Base-by-base conservation (phyloP, 2,113 vertebrate species). In the Gila orcuttii region DNA sequence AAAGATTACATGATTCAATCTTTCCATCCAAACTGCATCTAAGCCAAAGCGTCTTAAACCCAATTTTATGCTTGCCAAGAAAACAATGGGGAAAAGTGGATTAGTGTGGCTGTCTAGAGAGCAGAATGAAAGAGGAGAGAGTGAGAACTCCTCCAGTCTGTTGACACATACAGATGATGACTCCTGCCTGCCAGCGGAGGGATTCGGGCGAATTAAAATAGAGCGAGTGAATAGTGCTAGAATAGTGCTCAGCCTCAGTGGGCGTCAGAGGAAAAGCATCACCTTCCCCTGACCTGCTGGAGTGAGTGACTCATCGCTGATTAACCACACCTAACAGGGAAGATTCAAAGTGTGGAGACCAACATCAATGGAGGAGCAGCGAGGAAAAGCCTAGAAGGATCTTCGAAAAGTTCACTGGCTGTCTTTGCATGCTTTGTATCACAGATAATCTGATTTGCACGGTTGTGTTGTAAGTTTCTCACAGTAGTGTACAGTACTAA, bases 61-160 rank as follows among this genome's bases (percentile, higher is more conserved):
- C 60, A 64, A 50, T 33, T 82, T 69, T 55, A 31, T 42, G 45
- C 73, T 25, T 25, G n/a, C 74, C 85, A 87, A 85, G 83, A 90
- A 90, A 90, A 90, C 87, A 92, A 92, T 89, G 84, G 84, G 88
- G 66, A 52, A 87, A 90, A 92, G 42, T 89, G 89, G 87, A 94
- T 92, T 87, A 88, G 82, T 42, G 82, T 57, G 84, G 68, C 83
- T 87, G 87, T 88, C 88, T 86, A 62, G 86, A 89, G 88, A 73
- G 64, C 78, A 73, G 83, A 89, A 91, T 90, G 87, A 89, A 90
- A 90, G 83, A n/a, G 36, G 28, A 87, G 79, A 89, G 85, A 78
- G 19, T 84, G 31, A 89, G 86, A 89, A 89, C 88, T 85, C 86
- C 85, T 90, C 68, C 50, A 87, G 86, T 89, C 91, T 87, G 87